A percentile compares a stretch with the other conserved stretches of the same genome.
Conservation (phyloP, 2,888 invertebrate genomes). For the Pristionchus maxplancki region DNA sequence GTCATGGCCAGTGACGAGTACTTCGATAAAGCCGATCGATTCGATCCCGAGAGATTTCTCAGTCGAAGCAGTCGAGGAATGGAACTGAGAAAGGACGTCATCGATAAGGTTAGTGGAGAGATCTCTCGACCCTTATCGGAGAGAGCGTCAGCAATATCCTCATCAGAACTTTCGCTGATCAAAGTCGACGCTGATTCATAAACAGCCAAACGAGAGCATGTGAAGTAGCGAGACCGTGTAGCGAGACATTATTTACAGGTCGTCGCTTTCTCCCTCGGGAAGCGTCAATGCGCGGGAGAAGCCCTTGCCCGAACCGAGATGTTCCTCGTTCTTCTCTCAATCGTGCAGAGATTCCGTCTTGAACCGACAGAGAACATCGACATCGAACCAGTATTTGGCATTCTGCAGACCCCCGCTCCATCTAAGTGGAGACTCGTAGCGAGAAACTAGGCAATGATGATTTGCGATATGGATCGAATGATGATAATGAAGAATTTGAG, state of each 20-base stretch:
- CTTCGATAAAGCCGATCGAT: neutral
- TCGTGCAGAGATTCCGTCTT: conserved; percentile 43
- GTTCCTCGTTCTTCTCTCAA: conserved; percentile 46
- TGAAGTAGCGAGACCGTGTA: neutral
- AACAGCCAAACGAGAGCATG: too few relatives aligned
- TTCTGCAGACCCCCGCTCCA: conserved; percentile 32
- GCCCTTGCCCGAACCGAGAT: conserved; percentile 39
- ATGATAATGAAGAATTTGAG: neutral
- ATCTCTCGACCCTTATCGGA: neutral
- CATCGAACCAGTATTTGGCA: conserved; percentile 42
- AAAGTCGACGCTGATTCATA: neutral
- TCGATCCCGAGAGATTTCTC: conserved; percentile 35
- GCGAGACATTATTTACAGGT: conserved; percentile 25
- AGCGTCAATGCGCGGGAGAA: conserved; percentile 52
- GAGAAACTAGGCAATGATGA: conserved; percentile 14
- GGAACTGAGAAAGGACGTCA: conserved; percentile 28
- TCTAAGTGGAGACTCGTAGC: conserved; percentile 11
- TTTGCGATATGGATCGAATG: neutral
- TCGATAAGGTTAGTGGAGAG: conserved; percentile 34
- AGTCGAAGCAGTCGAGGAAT: neutral
- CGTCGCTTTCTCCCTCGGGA: conserved; percentile 50
- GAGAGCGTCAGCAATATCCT: neutral
- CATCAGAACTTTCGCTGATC: neutral
- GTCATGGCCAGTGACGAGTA: conserved; percentile 27
- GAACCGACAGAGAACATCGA: conserved; percentile 1